phyloP scores from a whole-genome alignment of 1,140 invertebrate genomes.

The Aphelenchoides fujianensis region DNA sequence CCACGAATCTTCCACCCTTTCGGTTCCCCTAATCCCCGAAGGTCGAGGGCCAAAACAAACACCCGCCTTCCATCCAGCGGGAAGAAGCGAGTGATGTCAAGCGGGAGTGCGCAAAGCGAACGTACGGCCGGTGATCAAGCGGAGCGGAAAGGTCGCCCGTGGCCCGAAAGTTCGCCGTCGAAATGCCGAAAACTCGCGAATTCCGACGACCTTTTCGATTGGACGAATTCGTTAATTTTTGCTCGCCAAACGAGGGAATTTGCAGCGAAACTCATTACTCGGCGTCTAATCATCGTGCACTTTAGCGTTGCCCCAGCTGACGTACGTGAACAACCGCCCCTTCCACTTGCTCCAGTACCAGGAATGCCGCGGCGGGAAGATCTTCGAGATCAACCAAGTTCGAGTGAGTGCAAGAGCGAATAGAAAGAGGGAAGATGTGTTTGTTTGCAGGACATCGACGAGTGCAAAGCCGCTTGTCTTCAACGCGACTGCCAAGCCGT shows the following conservation, averaged over 20 bases:
- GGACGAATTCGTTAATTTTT: neutral
- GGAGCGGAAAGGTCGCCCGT: too few relatives aligned
- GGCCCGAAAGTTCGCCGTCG: neutral
- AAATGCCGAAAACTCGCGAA: neutral
- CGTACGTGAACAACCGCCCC: constrained; percentile 46
- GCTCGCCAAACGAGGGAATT: too few relatives aligned
- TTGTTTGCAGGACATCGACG: constrained; percentile 52
- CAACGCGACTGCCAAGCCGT: constrained; percentile 43
- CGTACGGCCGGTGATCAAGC: too few relatives aligned
- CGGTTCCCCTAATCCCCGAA: too few relatives aligned
- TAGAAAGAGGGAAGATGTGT: constrained; percentile 20
- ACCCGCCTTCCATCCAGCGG: neutral
- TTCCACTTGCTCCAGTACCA: constrained; percentile 50
- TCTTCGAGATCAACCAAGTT: constrained; percentile 48
- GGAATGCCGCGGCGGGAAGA: constrained; percentile 46
- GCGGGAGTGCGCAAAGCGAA: too few relatives aligned
- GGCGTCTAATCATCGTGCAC: too few relatives aligned
- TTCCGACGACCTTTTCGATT: neutral
- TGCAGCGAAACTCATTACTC: too few relatives aligned
- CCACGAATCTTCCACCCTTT: neutral
- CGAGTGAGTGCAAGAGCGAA: constrained; percentile 9
- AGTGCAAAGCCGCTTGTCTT: constrained; percentile 50
- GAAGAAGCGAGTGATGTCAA: neutral
- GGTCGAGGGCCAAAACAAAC: neutral
- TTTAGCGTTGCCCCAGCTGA: constrained; percentile 46